Evolutionary conservation across 1,140 invertebrate species (phyloP), one percentile per base, ranked within the genome.

Genomic region (Euwallacea similis): DNA sequence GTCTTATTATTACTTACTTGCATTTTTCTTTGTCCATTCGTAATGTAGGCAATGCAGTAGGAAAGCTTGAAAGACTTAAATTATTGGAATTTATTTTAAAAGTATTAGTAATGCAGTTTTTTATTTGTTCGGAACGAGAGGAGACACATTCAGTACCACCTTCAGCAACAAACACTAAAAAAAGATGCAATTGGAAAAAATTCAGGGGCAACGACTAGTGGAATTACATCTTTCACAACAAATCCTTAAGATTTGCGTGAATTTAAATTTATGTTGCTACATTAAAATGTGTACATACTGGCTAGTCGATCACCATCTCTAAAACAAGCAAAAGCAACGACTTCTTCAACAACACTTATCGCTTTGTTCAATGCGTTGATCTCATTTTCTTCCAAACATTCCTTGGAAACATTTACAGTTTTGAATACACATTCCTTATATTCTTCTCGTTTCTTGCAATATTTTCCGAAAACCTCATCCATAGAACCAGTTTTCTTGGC

Each of bases 241-340:
- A 33, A 4, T 33, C 4, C 21, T 33, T 33, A 33, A 4, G 21
- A 33, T 33, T 33, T 33, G 4, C 21, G 21, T 33, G 21, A 33
- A 33, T 4, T 33, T 33, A 33, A 33, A 33, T 13, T 42, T 41
- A 61, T 6, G 0, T 41, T 42, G 15, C 21, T 61, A 42, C 21
- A 50, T 2, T 67, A 66, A 66, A 55, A 55, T 42, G 11, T 65
- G 15, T 67, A 53, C 88, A 85, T 82, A 91, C 90, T 83, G 2
- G 91, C 91, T 76, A 94, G 90, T 73, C 91, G 87, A 79, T 93
- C 91, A 6, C 92, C 92, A 73, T 92, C 91, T 72, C 91, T 92
- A 61, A 83, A 87, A 76, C 92, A 93, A 15, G 89, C 83, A 75
- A 93, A 94, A 43, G 88, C 85, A 0, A 89, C 76, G 0, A 93